Evolutionary conservation across 2,797 vertebrate genomes (phyloP), one percentile per base, ranked within the genome.

Genomic region (Betta splendens): DNA sequence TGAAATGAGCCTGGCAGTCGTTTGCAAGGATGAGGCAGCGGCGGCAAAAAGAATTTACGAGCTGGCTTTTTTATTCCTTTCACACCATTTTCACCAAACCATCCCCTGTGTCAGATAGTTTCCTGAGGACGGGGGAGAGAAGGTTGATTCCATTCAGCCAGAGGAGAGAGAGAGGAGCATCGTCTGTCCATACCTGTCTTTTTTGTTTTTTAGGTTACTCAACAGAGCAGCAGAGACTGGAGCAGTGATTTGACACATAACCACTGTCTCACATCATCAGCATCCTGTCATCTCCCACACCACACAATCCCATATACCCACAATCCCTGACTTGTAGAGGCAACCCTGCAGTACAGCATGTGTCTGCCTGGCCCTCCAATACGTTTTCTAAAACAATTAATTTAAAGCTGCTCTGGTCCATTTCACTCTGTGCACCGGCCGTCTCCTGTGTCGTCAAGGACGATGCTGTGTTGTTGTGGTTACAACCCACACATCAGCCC

Each of bases 181-280:
- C 37, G 63, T 82, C 72, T 61, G 25, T 44, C 36, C 20, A 40
- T 69, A 69, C 69, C 68, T 81, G 77, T 69, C 82, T 32, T 5
- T 81, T 73, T 75, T 68, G 59, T 76, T 79, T n/a, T 74, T 79
- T 49, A 45, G 60, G 54, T 65, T 63, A 21, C 45, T 69, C 64
- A 39, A 33, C 52, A 61, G 69, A 85, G 70, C 65, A 44, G 54
- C 60, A 44, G 51, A 78, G 77, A 72, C 55, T 61, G 70, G 64
- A 60, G 59, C 58, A 47, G 64, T 83, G 72, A 81, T 85, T 82
- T 81, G 83, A 81, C 64, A 80, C 75, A 79, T 69, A 65, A 85
- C 78, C 79, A 74, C 70, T 73, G 81, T 81, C 80, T 72, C 68
- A 53, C 61, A 83, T 80, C 79, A 81, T 85, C 83, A 76, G 54